phyloP scores from a whole-genome alignment of 2,797 vertebrate species.

The Hapalemur alaotrensis region DNA sequence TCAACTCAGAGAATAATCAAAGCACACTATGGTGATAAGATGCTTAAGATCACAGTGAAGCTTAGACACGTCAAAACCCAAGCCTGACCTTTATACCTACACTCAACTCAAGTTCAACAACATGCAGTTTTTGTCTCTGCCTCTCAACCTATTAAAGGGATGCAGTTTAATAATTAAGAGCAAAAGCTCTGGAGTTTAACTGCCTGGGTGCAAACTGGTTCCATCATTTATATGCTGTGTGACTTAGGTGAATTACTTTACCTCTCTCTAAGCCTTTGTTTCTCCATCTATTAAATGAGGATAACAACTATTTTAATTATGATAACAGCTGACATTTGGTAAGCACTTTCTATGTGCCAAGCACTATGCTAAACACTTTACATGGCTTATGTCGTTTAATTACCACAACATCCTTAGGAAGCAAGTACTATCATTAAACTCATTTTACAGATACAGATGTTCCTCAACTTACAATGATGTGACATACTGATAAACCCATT shows the following conservation, averaged over 20 bases:
- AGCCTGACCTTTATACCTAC: neutral
- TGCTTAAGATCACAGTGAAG: conserved; percentile 26
- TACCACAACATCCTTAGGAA: neutral
- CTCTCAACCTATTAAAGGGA: neutral
- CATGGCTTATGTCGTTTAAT: neutral
- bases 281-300: conserved; percentile 2
- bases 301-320: conserved; percentile 29
- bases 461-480: neutral
- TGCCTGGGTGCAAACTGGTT: neutral
- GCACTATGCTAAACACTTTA: neutral
- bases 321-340: neutral
- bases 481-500: neutral
- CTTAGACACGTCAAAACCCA: neutral
- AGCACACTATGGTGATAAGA: neutral
- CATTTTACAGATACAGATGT: neutral
- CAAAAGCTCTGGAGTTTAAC: neutral
- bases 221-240: neutral
- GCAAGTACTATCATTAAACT: neutral
- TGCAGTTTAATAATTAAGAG: neutral
- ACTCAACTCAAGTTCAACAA: neutral
- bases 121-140: neutral
- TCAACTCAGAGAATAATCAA: neutral
- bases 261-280: conserved; percentile 21
- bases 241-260: neutral
- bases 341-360: conserved; percentile 26